phyloP scores from a whole-genome alignment of 2,113 vertebrate genomes.

The Cryptoleucopteryx plumbea region DNA sequence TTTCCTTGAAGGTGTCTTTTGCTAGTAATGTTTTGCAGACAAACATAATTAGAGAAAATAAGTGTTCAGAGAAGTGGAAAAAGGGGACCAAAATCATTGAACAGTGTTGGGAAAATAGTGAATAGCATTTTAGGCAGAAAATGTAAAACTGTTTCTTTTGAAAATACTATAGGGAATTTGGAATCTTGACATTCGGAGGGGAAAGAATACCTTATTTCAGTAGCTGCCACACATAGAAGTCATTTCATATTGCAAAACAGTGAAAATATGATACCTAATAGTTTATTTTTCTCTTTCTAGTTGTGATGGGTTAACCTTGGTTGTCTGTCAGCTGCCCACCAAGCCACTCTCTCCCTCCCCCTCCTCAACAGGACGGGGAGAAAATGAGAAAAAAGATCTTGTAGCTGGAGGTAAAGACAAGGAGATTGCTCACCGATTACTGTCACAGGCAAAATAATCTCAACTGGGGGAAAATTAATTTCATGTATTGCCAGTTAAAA shows the following conservation, averaged over 20 bases:
- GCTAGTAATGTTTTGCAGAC: background rate
- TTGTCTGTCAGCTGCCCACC: background rate
- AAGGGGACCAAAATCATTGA: background rate
- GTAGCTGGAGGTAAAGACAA: background rate
- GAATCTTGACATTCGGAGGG: background rate
- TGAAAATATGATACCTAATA: background rate
- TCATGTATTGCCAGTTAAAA: background rate
- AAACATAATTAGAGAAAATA: background rate
- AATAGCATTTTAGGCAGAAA: background rate
- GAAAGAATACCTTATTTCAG: background rate
- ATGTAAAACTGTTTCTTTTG: background rate
- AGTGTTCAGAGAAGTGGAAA: background rate
- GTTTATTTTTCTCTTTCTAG: background rate
- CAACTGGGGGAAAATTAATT: background rate
- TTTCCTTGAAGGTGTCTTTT: background rate
- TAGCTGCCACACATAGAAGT: background rate
- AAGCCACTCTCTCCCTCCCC: background rate
- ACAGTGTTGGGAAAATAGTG: background rate
- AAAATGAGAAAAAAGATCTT: background rate
- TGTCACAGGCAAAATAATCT: background rate
- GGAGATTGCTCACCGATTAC: background rate
- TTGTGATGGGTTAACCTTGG: background rate
- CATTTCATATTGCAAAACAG: background rate
- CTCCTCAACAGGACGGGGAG: background rate
- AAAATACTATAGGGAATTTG: background rate